phyloP scores from a whole-genome alignment of 2,888 invertebrate species.

The Argyresthia goedartella region DNA sequence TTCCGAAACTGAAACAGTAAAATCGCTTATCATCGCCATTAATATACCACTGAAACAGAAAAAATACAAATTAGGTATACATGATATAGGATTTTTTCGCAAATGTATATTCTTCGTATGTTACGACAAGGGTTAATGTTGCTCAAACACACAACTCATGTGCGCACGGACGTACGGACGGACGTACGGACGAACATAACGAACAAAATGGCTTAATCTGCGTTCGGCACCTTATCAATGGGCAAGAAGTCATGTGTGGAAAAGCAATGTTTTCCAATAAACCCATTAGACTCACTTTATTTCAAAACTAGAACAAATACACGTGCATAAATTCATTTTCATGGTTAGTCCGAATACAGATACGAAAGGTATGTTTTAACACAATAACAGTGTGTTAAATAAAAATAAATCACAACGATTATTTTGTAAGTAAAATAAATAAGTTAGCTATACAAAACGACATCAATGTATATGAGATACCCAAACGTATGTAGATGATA shows the following conservation, averaged over 20 bases:
- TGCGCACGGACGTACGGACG: not conserved
- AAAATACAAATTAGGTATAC: not conserved
- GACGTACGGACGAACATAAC: not conserved
- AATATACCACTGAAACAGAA: not conserved
- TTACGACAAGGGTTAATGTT: not conserved
- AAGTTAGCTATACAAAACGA: conserved; percentile 3
- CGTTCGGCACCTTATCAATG: not conserved
- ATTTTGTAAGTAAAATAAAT: not conserved
- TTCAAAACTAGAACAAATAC: too few species aligned
- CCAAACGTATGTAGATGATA: conserved; percentile 51
- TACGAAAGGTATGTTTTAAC: not conserved
- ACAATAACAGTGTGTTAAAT: not conserved
- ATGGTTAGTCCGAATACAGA: not conserved
- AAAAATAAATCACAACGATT: not conserved
- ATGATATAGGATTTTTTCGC: not conserved
- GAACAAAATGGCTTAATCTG: not conserved
- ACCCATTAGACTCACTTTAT: not conserved
- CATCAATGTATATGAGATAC: conserved; percentile 28
- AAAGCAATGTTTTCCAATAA: too few species aligned
- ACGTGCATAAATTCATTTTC: not conserved
- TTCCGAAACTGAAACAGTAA: not conserved
- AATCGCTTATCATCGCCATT: not conserved
- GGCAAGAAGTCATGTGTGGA: not conserved
- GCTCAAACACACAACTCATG: not conserved
- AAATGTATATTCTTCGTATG: not conserved